Evolutionary conservation across 2,797 vertebrate genomes (phyloP).

Genomic region (Ctenochaetus hawaiiensis): DNA sequence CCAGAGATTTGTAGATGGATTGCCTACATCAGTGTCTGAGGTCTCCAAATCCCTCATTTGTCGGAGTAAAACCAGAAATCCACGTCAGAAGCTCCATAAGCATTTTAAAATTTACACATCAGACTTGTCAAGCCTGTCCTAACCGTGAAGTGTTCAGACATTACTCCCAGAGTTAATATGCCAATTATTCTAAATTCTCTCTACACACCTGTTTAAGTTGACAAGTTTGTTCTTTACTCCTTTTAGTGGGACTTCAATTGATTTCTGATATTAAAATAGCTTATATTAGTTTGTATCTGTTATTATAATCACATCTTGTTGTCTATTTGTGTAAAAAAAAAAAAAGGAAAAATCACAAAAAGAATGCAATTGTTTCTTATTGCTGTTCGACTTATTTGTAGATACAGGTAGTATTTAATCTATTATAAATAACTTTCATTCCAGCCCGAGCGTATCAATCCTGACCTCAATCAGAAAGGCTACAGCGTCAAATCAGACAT

Average conservation of each 20-base stretch:
- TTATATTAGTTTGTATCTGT: neutral
- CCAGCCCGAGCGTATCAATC: constrained; percentile 99
- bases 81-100: neutral
- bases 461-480: constrained; percentile 98
- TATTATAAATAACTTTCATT: constrained; percentile 26
- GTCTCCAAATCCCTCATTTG: neutral
- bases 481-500: constrained; percentile 99
- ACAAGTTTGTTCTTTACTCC: neutral
- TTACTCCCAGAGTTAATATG: neutral
- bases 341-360: too few species aligned
- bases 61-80: neutral
- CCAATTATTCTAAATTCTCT: neutral
- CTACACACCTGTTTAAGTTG: neutral
- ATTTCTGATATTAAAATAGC: neutral
- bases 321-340: too few species aligned
- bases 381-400: neutral
- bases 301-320: neutral
- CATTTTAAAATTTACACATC: neutral
- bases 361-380: neutral
- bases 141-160: neutral
- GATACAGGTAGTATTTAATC: neutral
- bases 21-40: too few species aligned
- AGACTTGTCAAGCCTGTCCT: neutral
- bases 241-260: too few species aligned
- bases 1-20: constrained; percentile 1